phyloP scores from a whole-genome alignment of 2,113 vertebrate species.

The Gyps fulvus region DNA sequence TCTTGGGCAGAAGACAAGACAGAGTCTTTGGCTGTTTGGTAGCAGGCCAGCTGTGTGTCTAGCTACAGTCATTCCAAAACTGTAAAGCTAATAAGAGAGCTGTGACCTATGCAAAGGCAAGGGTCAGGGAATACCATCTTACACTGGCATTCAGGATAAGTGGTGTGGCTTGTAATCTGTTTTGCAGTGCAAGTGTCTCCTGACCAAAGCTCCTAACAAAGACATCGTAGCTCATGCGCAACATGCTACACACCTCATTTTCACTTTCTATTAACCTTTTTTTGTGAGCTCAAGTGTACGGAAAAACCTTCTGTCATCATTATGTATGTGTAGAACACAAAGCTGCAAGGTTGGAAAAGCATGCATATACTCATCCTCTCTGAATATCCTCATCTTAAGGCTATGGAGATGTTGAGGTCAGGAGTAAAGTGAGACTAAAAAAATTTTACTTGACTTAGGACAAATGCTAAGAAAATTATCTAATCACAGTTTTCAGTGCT shows the following conservation, averaged over 20 bases:
- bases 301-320: slow-evolving; percentile 35
- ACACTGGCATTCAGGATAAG: not conserved
- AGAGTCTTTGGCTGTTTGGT: not conserved
- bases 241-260: slow-evolving; percentile 49
- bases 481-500: not conserved
- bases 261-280: slow-evolving; percentile 49
- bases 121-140: not conserved
- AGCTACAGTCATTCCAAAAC: not conserved
- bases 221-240: slow-evolving; percentile 11
- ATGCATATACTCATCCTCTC: not conserved
- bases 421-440: not conserved
- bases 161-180: not conserved
- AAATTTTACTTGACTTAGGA: not conserved
- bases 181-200: not conserved
- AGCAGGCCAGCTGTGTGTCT: not conserved
- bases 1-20: not conserved
- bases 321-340: not conserved
- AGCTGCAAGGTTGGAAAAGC: not conserved
- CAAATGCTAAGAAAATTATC: not conserved
- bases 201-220: slow-evolving; percentile 29
- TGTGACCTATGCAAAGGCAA: not conserved
- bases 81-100: slow-evolving; percentile 1
- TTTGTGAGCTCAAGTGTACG: slow-evolving; percentile 21
- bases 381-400: not conserved
- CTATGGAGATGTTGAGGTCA: not conserved